Percentiles rank a stretch among this genome's conserved stretches.
Conservation (phyloP, 2,113 vertebrate genomes). For the Clarias gariepinus region DNA sequence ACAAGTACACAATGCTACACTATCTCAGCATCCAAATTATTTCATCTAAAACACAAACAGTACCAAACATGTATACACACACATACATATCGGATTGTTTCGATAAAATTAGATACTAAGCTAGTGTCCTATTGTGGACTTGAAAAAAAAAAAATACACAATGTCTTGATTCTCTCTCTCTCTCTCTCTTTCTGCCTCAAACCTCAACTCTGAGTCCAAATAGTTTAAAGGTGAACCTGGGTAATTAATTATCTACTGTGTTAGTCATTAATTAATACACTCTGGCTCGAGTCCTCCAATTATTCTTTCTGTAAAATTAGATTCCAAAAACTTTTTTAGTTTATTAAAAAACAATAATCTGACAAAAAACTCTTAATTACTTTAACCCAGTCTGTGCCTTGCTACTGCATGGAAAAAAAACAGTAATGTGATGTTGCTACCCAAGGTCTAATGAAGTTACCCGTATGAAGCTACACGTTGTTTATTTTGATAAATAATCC, state of each 20-base stretch:
- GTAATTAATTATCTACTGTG: constrained; percentile 46
- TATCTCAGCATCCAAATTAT: too few relatives aligned
- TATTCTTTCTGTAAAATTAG: neutral
- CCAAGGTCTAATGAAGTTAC: too few relatives aligned
- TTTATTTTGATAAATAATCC: too few relatives aligned
- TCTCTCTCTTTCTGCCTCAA: neutral
- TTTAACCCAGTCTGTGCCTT: too few relatives aligned
- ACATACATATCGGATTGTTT: neutral
- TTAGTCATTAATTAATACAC: constrained; percentile 46
- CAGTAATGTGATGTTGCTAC: too few relatives aligned
- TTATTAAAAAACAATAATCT: neutral
- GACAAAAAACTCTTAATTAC: neutral
- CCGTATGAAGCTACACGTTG: too few relatives aligned
- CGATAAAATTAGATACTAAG: neutral
- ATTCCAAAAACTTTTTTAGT: neutral
- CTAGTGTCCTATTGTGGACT: neutral
- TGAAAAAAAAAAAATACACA: neutral
- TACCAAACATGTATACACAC: too few relatives aligned
- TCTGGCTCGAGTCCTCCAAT: neutral
- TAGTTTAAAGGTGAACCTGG: constrained; percentile 34
- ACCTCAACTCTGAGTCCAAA: neutral
- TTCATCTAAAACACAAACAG: too few relatives aligned
- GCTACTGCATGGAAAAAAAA: too few relatives aligned
- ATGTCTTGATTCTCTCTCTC: neutral
- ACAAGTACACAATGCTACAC: too few relatives aligned